A percentile compares a stretch with the other conserved stretches of the same genome.
phyloP scores from a whole-genome alignment of 2,113 vertebrate genomes.

The Misgurnus mizolepis region DNA sequence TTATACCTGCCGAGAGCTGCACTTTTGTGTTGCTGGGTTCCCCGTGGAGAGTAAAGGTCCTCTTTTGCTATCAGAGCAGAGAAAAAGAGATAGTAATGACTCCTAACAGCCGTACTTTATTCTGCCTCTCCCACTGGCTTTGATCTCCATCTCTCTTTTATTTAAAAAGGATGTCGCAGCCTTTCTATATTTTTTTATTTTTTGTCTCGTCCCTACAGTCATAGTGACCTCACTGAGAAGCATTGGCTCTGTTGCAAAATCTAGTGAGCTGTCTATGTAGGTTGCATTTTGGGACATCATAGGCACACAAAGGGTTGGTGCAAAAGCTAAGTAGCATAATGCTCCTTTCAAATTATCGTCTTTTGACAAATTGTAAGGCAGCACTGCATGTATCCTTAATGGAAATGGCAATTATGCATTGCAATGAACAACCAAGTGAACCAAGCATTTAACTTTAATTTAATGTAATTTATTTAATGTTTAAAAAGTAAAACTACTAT shows the following conservation, averaged over 20 bases:
- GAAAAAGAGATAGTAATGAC: slow-evolving; percentile 51
- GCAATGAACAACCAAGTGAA: no score
- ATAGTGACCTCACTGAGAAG: slow-evolving; percentile 5
- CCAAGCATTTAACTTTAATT: no score
- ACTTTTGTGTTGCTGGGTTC: slow-evolving; percentile 44
- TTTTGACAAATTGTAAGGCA: no score
- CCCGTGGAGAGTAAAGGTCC: slow-evolving; percentile 18
- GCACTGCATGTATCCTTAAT: no score
- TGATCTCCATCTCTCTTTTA: slow-evolving; percentile 29
- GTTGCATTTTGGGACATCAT: no score
- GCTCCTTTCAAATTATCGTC: no score
- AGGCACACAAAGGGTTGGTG: no score
- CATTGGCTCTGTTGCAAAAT: not conserved
- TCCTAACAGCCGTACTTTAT: slow-evolving; percentile 31
- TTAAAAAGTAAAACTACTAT: no score
- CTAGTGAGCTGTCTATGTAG: no score
- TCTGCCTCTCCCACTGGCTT: slow-evolving; percentile 15
- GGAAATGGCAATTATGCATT: no score
- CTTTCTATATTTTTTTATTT: not conserved
- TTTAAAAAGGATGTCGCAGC: slow-evolving; percentile 1
- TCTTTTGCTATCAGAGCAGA: slow-evolving; percentile 34
- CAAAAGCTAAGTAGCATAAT: no score
- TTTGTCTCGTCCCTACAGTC: not conserved
- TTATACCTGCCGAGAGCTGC: slow-evolving; percentile 25
- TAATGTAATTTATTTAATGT: no score